Percentiles rank a stretch among this genome's conserved stretches.
phyloP scores from a whole-genome alignment of 2,888 invertebrate genomes.

The Platycnemis pennipes region DNA sequence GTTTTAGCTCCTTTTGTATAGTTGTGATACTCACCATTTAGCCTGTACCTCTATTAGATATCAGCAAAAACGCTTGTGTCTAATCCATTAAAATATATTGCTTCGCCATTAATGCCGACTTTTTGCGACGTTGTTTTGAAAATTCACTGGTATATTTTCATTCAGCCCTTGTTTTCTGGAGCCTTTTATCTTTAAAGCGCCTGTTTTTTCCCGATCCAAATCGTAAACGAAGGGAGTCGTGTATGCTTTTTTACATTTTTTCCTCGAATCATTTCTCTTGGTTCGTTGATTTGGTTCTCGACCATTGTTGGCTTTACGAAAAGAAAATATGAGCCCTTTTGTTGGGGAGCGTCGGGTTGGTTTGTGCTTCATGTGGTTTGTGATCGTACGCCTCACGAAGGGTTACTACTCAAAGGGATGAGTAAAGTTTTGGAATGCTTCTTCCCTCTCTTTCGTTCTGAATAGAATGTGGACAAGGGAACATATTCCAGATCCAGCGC shows the following conservation, averaged over 20 bases:
- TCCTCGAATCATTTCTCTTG: not conserved
- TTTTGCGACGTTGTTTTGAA: not conserved
- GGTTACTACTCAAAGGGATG: not conserved
- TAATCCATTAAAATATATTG: too few relatives aligned
- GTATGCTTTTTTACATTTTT: not conserved
- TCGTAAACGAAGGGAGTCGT: not conserved
- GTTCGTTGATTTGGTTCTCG: not conserved
- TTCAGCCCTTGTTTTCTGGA: not conserved
- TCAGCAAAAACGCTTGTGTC: too few relatives aligned
- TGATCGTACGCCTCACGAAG: not conserved
- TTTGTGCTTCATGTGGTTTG: not conserved
- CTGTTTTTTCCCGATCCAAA: not conserved
- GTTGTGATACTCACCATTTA: too few relatives aligned
- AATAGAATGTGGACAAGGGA: not conserved
- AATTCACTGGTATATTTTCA: not conserved
- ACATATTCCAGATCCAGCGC: not conserved
- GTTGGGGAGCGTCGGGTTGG: not conserved
- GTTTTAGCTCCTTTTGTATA: too few relatives aligned
- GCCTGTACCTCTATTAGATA: too few relatives aligned
- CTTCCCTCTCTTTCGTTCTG: not conserved
- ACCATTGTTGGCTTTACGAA: not conserved
- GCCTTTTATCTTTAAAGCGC: not conserved
- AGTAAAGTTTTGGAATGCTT: not conserved
- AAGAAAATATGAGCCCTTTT: not conserved
- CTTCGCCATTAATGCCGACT: too few relatives aligned